Evolutionary conservation across 2,888 invertebrate species (phyloP), one percentile per base, ranked within the genome.

Genomic region (Deilephila elpenor): DNA sequence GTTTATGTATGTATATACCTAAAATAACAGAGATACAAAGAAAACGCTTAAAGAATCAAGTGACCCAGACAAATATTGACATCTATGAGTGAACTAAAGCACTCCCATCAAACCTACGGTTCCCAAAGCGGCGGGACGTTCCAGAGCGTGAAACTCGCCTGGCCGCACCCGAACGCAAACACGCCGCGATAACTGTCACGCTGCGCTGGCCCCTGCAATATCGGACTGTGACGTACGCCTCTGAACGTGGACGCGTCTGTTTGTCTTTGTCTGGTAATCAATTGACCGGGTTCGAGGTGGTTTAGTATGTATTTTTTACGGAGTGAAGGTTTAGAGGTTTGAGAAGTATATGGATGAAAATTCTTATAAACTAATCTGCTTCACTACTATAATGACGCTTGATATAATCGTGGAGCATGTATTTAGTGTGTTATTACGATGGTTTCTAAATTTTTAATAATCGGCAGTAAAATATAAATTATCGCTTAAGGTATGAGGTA

Each of bases 141-240:
- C 25, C 67, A 25, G 51, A 67, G 67, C 67, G 51, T 67, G 67
- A 67, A 44, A 51, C 67, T 67, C 67, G 67, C 25, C 67, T 67
- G 25, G 67, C 25, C 32, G 51, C 61, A 62, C 44, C 29, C 62
- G 32, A 34, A 62, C 61, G 53, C 61, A 72, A 72, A 72, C 62
- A 72, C 20, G 62, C 20, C 6, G n/a, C 7, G 61, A 72, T 72
- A 72, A 17, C 53, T 62, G 51, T 32, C 62, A 62, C 72, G 72
- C 61, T 72, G 29, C 34, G 20, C 62, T 53, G 61, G 62, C 34
- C 34, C 62, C 19, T 32, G 53, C 29, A n/a, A 11, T 34, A 62
- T 67, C 20, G 67, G 67, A 25, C 67, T 67, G 25, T 67, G 44
- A 20, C 64, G 20, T n/a, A 34, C 11, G 20, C 44, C 44, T 5